These are phyloP conservation scores for Sardina pilchardus DNA, from an alignment of 2,113 vertebrate species.

Conservation along the genomic window DNA sequence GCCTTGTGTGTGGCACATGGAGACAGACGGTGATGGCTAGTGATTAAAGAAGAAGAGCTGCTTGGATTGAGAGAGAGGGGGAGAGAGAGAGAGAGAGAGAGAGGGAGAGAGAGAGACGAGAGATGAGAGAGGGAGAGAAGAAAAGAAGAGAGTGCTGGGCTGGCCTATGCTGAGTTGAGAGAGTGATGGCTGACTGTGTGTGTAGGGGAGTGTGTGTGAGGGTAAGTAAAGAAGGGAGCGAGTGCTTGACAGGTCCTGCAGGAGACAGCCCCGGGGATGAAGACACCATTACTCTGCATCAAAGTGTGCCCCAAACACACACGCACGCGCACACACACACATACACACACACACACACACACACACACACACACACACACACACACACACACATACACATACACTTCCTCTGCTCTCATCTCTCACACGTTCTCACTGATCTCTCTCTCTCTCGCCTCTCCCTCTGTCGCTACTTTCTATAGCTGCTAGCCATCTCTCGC, in stretches of 20 bases:
- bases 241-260: conserved; percentile 50
- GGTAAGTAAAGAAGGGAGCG: conserved; percentile 43
- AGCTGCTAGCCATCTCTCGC: conserved; percentile 23
- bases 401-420: not conserved
- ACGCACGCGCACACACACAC: conserved; percentile 41
- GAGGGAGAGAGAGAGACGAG: conserved; percentile 35
- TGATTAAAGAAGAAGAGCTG: not conserved
- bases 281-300: conserved; percentile 32
- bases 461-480: conserved; percentile 19
- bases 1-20: not conserved
- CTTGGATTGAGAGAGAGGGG: conserved; percentile 25
- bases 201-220: conserved; percentile 38
- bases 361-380: not conserved
- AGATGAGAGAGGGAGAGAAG: conserved; percentile 29
- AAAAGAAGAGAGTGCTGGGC: conserved; percentile 45
- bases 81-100: conserved; percentile 24
- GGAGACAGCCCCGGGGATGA: conserved; percentile 50
- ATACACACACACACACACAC: conserved; percentile 23
- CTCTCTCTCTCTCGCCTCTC: conserved; percentile 20
- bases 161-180: conserved; percentile 26
- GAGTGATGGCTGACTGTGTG: conserved; percentile 43
- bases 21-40: not conserved
- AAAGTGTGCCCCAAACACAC: conserved; percentile 12
- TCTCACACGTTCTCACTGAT: not conserved
- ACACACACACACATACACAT: conserved; percentile 44